Conservation (phyloP, 2,888 invertebrate species). For the Drosophila neutralis region DNA sequence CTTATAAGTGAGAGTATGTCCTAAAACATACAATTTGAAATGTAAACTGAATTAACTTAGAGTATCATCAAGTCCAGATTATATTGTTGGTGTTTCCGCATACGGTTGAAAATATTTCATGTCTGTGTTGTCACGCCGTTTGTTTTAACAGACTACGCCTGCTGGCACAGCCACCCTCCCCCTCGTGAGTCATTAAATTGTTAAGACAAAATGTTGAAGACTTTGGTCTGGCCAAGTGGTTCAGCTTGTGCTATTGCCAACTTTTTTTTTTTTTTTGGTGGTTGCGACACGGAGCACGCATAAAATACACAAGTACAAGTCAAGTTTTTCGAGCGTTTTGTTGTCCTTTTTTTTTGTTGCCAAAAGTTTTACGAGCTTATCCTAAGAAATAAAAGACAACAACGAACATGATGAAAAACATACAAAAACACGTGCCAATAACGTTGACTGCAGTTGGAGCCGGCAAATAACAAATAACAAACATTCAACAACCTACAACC, state of each 20-base stretch:
- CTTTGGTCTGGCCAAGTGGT: slow-evolving; percentile 36
- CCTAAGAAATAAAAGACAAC: slow-evolving; percentile 45
- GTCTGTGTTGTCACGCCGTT: slow-evolving; percentile 55
- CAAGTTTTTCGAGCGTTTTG: slow-evolving; percentile 44
- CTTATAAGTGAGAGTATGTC: too few species aligned
- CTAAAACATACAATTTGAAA: not conserved
- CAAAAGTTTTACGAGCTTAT: slow-evolving; percentile 77
- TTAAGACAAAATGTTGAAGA: slow-evolving; percentile 48
- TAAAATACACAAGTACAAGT: slow-evolving; percentile 66
- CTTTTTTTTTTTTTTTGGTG: slow-evolving; percentile 23
- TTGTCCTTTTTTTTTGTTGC: slow-evolving; percentile 24
- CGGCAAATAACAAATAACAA: slow-evolving; percentile 6
- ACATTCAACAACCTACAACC: slow-evolving; percentile 25
- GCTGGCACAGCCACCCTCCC: slow-evolving; percentile 1
- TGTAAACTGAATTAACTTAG: not conserved
- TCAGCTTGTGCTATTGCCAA: slow-evolving; percentile 35
- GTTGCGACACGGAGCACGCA: slow-evolving; percentile 52
- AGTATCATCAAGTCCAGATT: not conserved
- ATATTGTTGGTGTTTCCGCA: slow-evolving; percentile 3
- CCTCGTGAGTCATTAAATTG: slow-evolving; percentile 61
- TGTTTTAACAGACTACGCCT: slow-evolving; percentile 29
- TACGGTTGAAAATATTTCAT: slow-evolving; percentile 49
- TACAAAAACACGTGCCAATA: slow-evolving; percentile 60
- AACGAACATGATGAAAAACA: slow-evolving; percentile 60
- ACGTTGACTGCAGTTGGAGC: slow-evolving; percentile 50